These are phyloP conservation scores for Eupithecia abbreviata DNA, from an alignment of 2,888 invertebrate genomes.

Conservation along the genomic window DNA sequence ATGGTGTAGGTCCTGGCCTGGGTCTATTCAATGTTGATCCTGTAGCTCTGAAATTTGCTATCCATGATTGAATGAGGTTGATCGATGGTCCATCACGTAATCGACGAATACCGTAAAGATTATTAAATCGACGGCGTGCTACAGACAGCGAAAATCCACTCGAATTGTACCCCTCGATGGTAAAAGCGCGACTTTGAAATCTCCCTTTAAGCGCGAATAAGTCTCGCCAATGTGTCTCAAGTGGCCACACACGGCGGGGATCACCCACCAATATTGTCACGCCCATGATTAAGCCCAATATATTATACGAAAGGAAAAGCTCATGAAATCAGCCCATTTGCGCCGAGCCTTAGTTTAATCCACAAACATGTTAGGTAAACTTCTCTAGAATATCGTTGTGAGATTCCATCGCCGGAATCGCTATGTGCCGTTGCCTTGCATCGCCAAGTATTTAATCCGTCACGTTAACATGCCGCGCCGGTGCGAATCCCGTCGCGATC, in stretches of 20 bases:
- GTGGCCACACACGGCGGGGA: background rate
- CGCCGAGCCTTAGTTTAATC: constrained; percentile 3
- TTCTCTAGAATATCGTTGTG: constrained; percentile 7
- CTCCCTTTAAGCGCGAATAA: background rate
- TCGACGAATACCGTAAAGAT: too few species aligned
- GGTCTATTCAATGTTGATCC: too few species aligned
- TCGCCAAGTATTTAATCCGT: constrained; percentile 37
- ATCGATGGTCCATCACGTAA: too few species aligned
- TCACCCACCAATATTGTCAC: background rate
- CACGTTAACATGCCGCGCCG: constrained; percentile 38
- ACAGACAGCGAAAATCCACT: too few species aligned
- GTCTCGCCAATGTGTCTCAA: background rate
- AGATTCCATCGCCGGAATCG: constrained; percentile 13
- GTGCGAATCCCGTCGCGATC: constrained; percentile 37
- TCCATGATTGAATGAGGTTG: too few species aligned
- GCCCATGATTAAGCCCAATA: background rate
- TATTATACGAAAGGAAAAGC: background rate
- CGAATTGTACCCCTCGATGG: too few species aligned
- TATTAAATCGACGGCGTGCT: too few species aligned
- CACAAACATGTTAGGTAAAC: constrained; percentile 5
- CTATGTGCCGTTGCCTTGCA: constrained; percentile 23
- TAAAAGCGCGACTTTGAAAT: too few species aligned
- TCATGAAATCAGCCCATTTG: background rate
- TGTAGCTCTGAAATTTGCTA: too few species aligned
- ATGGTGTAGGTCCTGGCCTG: too few species aligned